Percentiles rank a stretch among this genome's conserved stretches.
These are phyloP conservation scores for Lepus townsendii DNA, from an alignment of 2,797 vertebrate species.

Conservation along the genomic window DNA sequence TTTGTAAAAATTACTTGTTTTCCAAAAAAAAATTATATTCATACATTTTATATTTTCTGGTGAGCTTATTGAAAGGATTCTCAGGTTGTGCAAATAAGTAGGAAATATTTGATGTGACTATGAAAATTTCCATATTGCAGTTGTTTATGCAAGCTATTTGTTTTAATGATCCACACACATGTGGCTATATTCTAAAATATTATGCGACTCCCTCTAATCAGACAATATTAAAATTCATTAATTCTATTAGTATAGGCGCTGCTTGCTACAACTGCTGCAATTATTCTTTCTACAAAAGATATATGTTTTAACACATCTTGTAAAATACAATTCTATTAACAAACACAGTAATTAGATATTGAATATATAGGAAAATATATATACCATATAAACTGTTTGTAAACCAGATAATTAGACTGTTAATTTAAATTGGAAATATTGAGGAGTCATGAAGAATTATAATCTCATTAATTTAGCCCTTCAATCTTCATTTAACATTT, in stretches of 20 bases:
- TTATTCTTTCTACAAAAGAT: slow-evolving; percentile 7
- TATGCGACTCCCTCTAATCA: not conserved
- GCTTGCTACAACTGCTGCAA: not conserved
- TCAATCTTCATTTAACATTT: slow-evolving; percentile 75
- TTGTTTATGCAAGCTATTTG: not conserved
- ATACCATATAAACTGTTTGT: slow-evolving; percentile 73
- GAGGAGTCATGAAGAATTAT: slow-evolving; percentile 72
- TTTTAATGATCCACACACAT: not conserved
- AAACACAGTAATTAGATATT: slow-evolving; percentile 76
- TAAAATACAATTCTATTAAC: slow-evolving; percentile 60
- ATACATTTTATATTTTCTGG: not conserved
- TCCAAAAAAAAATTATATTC: not conserved
- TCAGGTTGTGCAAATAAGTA: not conserved
- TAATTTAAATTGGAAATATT: slow-evolving; percentile 74
- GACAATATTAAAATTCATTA: not conserved
- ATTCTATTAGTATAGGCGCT: not conserved
- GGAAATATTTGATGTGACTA: not conserved
- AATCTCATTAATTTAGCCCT: slow-evolving; percentile 71
- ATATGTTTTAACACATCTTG: slow-evolving; percentile 50
- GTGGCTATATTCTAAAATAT: not conserved
- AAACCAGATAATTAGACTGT: slow-evolving; percentile 78
- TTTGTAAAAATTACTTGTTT: not conserved
- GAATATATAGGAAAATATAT: slow-evolving; percentile 50
- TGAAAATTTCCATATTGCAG: not conserved
- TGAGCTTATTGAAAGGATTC: not conserved